Percentiles rank a stretch among this genome's conserved stretches.
These are phyloP conservation scores for Oreochromis tanganicae DNA, from an alignment of 2,113 vertebrate genomes.

Conservation along the genomic window DNA sequence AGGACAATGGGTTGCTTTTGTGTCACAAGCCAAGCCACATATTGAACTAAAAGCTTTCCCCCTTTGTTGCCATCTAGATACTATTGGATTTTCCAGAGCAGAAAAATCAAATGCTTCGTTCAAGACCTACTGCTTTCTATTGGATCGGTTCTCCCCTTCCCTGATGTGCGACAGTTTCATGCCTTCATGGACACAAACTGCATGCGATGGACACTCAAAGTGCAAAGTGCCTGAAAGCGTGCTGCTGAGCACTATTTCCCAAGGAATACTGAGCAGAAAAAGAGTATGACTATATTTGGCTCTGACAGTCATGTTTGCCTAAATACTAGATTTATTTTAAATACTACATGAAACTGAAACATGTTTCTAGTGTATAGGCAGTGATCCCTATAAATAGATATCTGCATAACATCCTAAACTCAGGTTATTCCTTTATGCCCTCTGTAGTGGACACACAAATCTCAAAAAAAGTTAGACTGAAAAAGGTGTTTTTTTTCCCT, in stretches of 20 bases:
- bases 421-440: neutral
- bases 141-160: slow-evolving; percentile 41
- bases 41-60: slow-evolving; percentile 55
- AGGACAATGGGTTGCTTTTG: slow-evolving; percentile 43
- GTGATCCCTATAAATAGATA: neutral
- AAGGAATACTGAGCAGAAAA: neutral
- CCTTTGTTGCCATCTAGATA: slow-evolving; percentile 49
- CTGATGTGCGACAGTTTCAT: slow-evolving; percentile 37
- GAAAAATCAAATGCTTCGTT: slow-evolving; percentile 67
- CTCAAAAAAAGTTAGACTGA: neutral
- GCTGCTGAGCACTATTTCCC: neutral
- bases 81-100: slow-evolving; percentile 69
- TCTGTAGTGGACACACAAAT: neutral
- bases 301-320: neutral
- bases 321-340: neutral
- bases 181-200: slow-evolving; percentile 13
- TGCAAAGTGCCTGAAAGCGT: neutral
- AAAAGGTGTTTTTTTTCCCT: accelerated
- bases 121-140: slow-evolving; percentile 65
- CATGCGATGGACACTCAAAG: neutral
- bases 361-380: neutral
- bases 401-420: neutral
- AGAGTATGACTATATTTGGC: neutral
- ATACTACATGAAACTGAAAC: neutral
- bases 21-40: slow-evolving; percentile 44